Evolutionary conservation across 2,113 vertebrate species (phyloP).

Genomic region (Pica pica): DNA sequence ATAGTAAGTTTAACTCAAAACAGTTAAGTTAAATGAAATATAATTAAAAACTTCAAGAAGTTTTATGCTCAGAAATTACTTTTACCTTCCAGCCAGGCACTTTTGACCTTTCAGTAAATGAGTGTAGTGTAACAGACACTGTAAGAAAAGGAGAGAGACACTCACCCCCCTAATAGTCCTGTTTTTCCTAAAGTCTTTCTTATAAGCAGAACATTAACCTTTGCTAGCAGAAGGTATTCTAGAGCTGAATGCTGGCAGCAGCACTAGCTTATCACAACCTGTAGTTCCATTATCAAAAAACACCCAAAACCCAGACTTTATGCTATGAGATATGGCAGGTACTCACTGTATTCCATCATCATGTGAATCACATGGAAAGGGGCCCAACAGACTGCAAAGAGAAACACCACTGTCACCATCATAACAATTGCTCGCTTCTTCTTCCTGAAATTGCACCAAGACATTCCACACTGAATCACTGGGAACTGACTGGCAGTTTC

Average conservation of each 20-base stretch:
- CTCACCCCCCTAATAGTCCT: neutral
- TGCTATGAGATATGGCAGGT: neutral
- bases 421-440: constrained; percentile 75
- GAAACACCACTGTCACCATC: constrained; percentile 76
- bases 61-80: neutral
- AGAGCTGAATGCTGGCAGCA: neutral
- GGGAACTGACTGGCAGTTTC: neutral
- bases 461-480: constrained; percentile 37
- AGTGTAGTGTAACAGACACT: neutral
- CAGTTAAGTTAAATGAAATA: neutral
- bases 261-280: neutral
- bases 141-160: neutral
- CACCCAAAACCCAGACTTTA: accelerated
- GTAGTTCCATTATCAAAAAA: neutral
- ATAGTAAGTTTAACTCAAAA: neutral
- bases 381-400: constrained; percentile 77
- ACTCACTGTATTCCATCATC: constrained; percentile 76
- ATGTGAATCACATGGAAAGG: constrained; percentile 75
- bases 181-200: neutral
- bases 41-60: neutral
- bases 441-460: constrained; percentile 65
- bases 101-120: neutral
- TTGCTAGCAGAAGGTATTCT: neutral
- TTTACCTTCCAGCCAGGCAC: neutral
- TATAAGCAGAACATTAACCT: neutral